Conservation (phyloP, 2,113 vertebrate genomes). For the Colistium nudipinnis region DNA sequence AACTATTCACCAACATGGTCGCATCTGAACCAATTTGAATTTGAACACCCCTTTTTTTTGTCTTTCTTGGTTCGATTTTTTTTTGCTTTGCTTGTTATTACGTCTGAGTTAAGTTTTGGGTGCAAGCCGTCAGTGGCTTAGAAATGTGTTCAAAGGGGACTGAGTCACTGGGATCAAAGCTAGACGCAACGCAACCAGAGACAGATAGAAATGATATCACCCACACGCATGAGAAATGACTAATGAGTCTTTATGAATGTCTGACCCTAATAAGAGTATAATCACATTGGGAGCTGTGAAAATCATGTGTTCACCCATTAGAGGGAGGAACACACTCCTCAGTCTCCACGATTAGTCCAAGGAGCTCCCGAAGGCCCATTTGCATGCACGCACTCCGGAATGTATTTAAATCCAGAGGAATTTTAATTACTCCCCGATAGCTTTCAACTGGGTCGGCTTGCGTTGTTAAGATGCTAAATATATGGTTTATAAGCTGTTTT, state of each 20-base stretch:
- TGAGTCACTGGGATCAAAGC: constrained; percentile 51
- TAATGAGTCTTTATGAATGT: constrained; percentile 71
- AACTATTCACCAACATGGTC: no score
- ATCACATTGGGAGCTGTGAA: constrained; percentile 71
- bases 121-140: constrained; percentile 21
- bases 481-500: constrained; percentile 44
- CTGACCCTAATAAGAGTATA: constrained; percentile 72
- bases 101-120: constrained; percentile 27
- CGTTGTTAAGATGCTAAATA: constrained; percentile 55
- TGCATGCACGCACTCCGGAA: constrained; percentile 39
- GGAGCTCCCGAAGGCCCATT: constrained; percentile 63
- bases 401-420: constrained; percentile 63
- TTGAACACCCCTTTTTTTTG: constrained; percentile 20
- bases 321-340: constrained; percentile 55
- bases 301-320: constrained; percentile 67
- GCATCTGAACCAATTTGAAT: constrained; percentile 13
- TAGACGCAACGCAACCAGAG: constrained; percentile 24
- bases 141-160: constrained; percentile 49
- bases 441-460: constrained; percentile 54
- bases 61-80: not conserved
- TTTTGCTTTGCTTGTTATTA: constrained; percentile 38
- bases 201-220: constrained; percentile 58
- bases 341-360: constrained; percentile 56
- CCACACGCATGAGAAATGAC: constrained; percentile 37
- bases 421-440: constrained; percentile 68